phyloP scores from a whole-genome alignment of 1,140 invertebrate species.

The Eriocheir sinensis region DNA sequence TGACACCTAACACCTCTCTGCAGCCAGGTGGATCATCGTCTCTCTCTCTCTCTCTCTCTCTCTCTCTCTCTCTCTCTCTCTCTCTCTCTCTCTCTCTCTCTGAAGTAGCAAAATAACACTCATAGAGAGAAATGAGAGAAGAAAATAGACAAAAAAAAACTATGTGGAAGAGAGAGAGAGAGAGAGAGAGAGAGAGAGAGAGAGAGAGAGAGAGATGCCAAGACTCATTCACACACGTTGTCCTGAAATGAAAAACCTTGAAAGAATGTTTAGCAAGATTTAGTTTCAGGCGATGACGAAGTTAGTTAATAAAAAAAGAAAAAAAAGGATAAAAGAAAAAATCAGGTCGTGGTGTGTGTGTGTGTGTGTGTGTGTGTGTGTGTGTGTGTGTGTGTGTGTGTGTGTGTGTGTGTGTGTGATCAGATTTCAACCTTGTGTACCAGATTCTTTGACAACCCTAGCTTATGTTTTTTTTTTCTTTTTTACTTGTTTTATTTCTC shows the following conservation, averaged over 20 bases:
- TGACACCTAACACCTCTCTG: background rate
- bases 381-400: constrained; percentile 14
- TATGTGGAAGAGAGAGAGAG: background rate
- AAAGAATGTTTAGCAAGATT: constrained; percentile 26
- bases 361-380: constrained; percentile 13
- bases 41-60: constrained; percentile 51
- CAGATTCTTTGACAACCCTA: background rate
- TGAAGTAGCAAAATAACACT: background rate
- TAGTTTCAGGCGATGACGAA: background rate
- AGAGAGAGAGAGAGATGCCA: background rate
- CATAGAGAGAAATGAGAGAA: background rate
- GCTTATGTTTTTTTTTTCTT: too few species aligned
- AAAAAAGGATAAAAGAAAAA: background rate
- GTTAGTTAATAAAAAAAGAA: background rate
- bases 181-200: background rate
- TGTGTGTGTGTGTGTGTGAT: constrained; percentile 21
- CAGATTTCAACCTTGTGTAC: background rate
- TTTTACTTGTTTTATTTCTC: background rate
- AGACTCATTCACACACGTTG: background rate
- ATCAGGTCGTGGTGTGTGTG: background rate
- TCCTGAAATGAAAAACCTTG: background rate
- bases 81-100: constrained; percentile 36
- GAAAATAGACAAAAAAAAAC: too few species aligned
- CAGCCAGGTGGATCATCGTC: background rate
- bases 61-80: constrained; percentile 54